Evolutionary conservation across 2,113 vertebrate genomes (phyloP), one percentile per base, ranked within the genome.

Genomic region (Heteronetta atricapilla): DNA sequence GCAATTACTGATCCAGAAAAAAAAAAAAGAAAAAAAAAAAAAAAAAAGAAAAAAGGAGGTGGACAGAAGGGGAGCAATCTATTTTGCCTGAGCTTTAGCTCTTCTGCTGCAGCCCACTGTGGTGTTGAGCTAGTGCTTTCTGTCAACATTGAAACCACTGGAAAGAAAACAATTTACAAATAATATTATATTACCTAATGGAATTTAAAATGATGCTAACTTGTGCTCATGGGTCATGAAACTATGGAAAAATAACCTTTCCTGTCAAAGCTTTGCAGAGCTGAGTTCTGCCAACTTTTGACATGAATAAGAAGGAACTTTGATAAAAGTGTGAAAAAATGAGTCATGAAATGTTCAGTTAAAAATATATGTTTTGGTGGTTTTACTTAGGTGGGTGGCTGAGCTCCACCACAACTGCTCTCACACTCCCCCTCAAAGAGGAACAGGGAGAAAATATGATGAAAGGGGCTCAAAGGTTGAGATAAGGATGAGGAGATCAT

Each of bases 41-140:
- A n/a, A n/a, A n/a, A n/a, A n/a, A n/a, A 0, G 29, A 48, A 55
- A 22, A 46, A 6, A 6, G 4, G 11, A 19, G 8, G 5, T 6
- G 7, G 8, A 28, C 14, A 11, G 9, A 19, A 25, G 7, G 1
- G 6, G n/a, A 13, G 6, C 26, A 16, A 25, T 59, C 56, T 48
- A 48, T 48, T 48, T 48, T 10, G 29, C 14, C 2, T 40, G 22
- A 67, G 4, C 29, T 89, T 10, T 46, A 53, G 1, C 5, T 78
- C 10, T 40, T 81, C 28, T 82, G 36, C 19, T 86, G 26, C 26
- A 80, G 9, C 2, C 16, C 17, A 21, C 4, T 21, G 8, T 74
- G 77, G 8, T 74, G 13, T 60, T 42, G 33, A 80, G 10, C 5
- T 50, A 34, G 28, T 63, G 31, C 2, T 56, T 90, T 86, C 31